Percentiles rank a stretch among this genome's conserved stretches.
These are phyloP conservation scores for Bufo bufo DNA, from an alignment of 2,113 vertebrate genomes.

Conservation along the genomic window DNA sequence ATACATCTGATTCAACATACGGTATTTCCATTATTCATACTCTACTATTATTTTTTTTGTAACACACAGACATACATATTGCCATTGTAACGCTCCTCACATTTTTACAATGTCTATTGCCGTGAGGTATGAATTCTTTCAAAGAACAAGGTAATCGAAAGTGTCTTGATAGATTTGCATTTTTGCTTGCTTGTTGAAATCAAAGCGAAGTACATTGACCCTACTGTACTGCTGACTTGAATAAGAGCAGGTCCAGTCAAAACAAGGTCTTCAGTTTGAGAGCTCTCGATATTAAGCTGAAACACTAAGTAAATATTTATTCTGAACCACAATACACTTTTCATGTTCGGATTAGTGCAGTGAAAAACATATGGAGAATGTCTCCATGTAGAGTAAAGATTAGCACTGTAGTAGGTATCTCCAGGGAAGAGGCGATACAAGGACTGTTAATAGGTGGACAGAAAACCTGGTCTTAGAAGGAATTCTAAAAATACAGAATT, in stretches of 20 bases:
- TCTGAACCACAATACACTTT: slow-evolving; percentile 62
- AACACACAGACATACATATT: neutral
- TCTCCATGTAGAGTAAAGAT: slow-evolving; percentile 1
- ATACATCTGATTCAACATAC: neutral
- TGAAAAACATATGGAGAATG: neutral
- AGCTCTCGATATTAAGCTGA: slow-evolving; percentile 61
- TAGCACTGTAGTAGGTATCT: neutral
- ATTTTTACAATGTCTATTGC: slow-evolving; percentile 18
- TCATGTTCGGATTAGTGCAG: slow-evolving; percentile 49
- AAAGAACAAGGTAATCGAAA: neutral
- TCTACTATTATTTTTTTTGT: slow-evolving; percentile 4
- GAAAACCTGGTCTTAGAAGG: neutral
- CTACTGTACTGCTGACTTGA: slow-evolving; percentile 18
- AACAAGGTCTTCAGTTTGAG: slow-evolving; percentile 60
- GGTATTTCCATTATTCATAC: slow-evolving; percentile 1
- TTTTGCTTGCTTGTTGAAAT: neutral
- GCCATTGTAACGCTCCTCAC: neutral
- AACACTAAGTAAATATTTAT: slow-evolving; percentile 65
- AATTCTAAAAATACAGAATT: neutral
- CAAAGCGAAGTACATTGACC: slow-evolving; percentile 32
- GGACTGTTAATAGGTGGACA: neutral
- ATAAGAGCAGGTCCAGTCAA: slow-evolving; percentile 46
- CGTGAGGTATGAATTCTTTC: slow-evolving; percentile 3
- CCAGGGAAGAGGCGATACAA: neutral
- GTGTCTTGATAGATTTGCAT: neutral